Evolutionary conservation across 1,140 invertebrate genomes (phyloP), one percentile per base, ranked within the genome.

Genomic region (Drosophila sp.): DNA sequence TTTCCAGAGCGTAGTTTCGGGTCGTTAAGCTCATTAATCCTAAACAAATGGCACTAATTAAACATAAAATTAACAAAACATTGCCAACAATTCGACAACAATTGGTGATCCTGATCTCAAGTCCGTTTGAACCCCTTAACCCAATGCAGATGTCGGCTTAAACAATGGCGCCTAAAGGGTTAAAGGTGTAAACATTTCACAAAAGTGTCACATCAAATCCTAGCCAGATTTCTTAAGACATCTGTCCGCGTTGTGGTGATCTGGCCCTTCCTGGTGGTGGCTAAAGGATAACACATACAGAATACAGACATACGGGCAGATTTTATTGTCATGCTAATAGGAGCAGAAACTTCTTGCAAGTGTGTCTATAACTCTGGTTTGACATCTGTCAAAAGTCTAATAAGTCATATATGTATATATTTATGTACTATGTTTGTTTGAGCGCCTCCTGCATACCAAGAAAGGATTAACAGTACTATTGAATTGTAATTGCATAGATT

Each of bases 181-280:
- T 90, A 90, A 90, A 90, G 89, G 89, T 90, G 89, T 90, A 90
- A 90, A 90, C 89, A 90, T 90, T 84, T 90, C 80, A 90, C 82
- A 90, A 81, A 83, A 89, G 70, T 89, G 83, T 89, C 83, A 89
- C 84, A 89, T 77, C 84, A 83, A 82, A 73, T 59, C 56, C 29
- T 21, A 65, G 62, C 53, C 16, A 59, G 40, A 54, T 65, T 75
- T 40, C 73, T 76, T 56, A 67, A 61, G 46, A 79, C 82, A 87
- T 76, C 82, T 87, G 83, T 32, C 61, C 50, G 36, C 13, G 29
- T 4, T 50, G 9, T 46, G 57, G 41, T 32, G 54, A 21, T 36
- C 43, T 34, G 38, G 16, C 6, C n/a, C 34, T 41, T 29, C 25
- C 21, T 76, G 43, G 38, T 76, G 64, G 59, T 64, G 51, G 41